These are phyloP conservation scores for Eurystomus glaucurus DNA, from an alignment of 2,797 vertebrate species.

Conservation along the genomic window DNA sequence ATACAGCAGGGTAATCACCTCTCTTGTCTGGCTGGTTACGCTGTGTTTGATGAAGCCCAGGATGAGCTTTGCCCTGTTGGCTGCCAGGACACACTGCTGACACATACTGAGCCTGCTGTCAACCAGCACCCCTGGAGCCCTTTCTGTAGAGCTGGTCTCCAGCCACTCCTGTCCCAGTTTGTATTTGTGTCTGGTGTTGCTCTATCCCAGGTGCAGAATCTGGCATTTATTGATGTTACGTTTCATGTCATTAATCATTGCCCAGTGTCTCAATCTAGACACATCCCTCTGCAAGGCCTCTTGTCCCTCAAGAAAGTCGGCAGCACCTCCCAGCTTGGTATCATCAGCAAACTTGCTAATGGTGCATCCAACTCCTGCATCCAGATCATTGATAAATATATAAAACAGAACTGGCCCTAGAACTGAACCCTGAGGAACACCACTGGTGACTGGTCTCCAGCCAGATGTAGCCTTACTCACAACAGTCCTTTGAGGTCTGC, in stretches of 20 bases:
- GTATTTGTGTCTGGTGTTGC: accelerated
- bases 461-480: neutral
- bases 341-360: neutral
- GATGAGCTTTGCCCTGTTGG: neutral
- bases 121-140: no score
- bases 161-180: neutral
- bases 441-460: neutral
- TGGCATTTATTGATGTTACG: neutral
- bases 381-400: accelerated
- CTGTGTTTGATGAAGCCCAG: neutral
- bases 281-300: neutral
- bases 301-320: neutral
- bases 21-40: neutral
- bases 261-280: accelerated
- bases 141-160: neutral
- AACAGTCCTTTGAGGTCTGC: neutral
- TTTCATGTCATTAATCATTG: accelerated
- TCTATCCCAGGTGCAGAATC: neutral
- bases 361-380: neutral
- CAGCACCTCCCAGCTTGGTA: neutral
- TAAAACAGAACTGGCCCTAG: neutral
- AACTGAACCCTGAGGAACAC: neutral
- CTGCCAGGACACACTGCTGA: neutral
- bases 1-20: accelerated
- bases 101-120: neutral